Percentiles rank a stretch among this genome's conserved stretches.
These are phyloP conservation scores for Raja brachyura DNA, from an alignment of 2,113 vertebrate genomes.

Conservation along the genomic window DNA sequence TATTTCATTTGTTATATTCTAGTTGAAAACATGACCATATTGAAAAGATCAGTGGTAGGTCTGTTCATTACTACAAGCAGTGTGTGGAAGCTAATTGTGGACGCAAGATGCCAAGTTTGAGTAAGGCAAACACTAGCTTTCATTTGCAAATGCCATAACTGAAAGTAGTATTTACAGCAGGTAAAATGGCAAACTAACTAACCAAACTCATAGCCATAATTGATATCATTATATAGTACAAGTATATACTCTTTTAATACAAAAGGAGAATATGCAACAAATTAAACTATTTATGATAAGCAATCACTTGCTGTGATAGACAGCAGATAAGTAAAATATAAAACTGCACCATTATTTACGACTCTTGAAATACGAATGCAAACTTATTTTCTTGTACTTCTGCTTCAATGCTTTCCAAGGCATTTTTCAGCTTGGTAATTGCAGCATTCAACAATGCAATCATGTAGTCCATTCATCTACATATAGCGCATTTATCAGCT, in stretches of 20 bases:
- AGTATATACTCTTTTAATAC: background rate
- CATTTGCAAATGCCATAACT: background rate
- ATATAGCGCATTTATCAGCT: background rate
- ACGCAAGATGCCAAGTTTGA: too few species aligned
- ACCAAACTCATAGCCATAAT: background rate
- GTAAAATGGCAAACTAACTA: background rate
- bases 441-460: background rate
- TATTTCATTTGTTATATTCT: background rate
- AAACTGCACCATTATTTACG: background rate
- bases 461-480: background rate
- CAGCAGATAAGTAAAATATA: background rate
- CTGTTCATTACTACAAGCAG: background rate
- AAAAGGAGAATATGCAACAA: too few species aligned
- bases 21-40: background rate
- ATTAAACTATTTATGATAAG: background rate
- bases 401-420: background rate
- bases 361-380: background rate
- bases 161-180: background rate
- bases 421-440: background rate
- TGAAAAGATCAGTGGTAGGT: background rate
- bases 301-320: background rate
- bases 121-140: too few species aligned
- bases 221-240: background rate
- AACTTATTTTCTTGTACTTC: background rate
- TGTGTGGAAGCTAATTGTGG: too few species aligned